Conservation (phyloP, 2,888 invertebrate genomes). For the Xanthia icteritia region DNA sequence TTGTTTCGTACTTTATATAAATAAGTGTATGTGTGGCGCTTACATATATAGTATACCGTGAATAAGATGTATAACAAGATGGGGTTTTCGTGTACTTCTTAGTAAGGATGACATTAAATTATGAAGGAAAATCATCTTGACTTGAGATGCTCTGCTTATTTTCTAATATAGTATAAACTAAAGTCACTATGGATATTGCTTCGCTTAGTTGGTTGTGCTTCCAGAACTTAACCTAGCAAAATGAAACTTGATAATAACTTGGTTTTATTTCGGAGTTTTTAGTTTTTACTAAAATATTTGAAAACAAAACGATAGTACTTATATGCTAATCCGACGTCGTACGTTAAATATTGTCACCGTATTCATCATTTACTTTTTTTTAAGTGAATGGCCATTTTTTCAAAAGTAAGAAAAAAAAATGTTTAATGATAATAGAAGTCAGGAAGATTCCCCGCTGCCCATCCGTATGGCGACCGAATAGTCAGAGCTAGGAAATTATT, state of each 20-base stretch:
- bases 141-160: conserved; percentile 10
- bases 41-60: background rate
- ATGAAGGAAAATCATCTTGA: conserved; percentile 16
- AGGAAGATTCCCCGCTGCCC: background rate
- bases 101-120: conserved; percentile 36
- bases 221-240: background rate
- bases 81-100: conserved; percentile 8
- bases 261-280: background rate
- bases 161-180: too few relatives aligned
- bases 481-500: conserved; percentile 48
- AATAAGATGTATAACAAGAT: conserved; percentile 14
- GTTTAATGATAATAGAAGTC: background rate
- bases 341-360: background rate
- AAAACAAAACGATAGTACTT: background rate
- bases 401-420: background rate
- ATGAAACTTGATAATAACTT: background rate
- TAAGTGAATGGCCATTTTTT: background rate
- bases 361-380: background rate
- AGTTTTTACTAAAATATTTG: background rate
- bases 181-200: background rate
- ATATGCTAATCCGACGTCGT: background rate
- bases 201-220: background rate
- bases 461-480: conserved; percentile 29
- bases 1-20: too few relatives aligned
- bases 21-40: conserved; percentile 23